Base-by-base conservation (phyloP, 2,113 vertebrate genomes). In the Meleagris gallopavo region DNA sequence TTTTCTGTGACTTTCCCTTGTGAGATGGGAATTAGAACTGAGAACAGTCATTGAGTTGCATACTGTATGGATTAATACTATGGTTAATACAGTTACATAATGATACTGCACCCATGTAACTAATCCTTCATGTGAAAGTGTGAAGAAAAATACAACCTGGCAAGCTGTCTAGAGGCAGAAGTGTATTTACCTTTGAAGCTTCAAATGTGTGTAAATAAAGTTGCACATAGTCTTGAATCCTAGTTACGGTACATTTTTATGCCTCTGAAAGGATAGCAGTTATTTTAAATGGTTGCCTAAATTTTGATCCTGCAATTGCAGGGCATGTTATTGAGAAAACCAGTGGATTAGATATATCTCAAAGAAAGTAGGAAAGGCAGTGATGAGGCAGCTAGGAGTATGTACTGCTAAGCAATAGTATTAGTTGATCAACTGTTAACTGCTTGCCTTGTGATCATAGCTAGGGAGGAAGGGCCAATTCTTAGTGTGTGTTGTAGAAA, bases 271-370 rank as follows among this genome's bases (percentile, higher is more conserved):
- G 46, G 7, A 34, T 30, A n/a, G 14, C 20, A 41, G 0, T 46
- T 66, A 21, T 57, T 55, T 67, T 41, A 48, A 13, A 29, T 25
- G 12, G 30, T 30, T 18, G 21, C 34, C 72, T 71, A 76, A 40
- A 24, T 36, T 12, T 64, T 66, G 10, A 32, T 40, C 6, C 2
- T 38, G 6, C 4, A 7, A 75, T 79, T 83, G 11, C 67, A 65
- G n/a, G 11, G 17, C 13, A 22, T 71, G 3, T 29, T 0, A 0
- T 58, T 75, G 22, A 86, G 25, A 43, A 43, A 65, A 25, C 7
- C 19, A 9, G 0, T 70, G 36, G 34, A 25, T 77, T 41, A 40
- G 62, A 4, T 67, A 76, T 36, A 15, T 54, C 32, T 11, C 9
- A 27, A 10, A 6, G 3, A 2, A 15, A 58, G 32, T 30, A 60